Evolutionary conservation across 1,140 invertebrate genomes (phyloP), one percentile per base, ranked within the genome.

Genomic region (Diorhabda elongata): DNA sequence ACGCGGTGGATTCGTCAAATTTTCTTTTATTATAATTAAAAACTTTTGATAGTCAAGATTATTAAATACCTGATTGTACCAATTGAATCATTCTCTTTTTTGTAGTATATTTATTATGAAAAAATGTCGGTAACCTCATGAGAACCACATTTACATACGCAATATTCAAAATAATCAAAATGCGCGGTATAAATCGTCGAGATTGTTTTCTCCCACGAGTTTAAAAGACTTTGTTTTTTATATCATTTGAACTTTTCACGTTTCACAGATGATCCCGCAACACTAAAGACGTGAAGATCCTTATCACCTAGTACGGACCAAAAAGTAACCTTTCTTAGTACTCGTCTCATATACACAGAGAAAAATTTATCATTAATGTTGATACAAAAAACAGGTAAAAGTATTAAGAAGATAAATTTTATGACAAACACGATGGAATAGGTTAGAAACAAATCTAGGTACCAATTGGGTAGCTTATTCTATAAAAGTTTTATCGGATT

Each of bases 181-280:
- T 61, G 62, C 63, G 66, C 69, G 64, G 66, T 62, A 69, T 58
- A 69, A 58, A 44, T 66, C 66, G 9, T 45, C 44, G 8, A 11
- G 8, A 42, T 52, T 41, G 44, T 44, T 8, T 8, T 61, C 71
- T 75, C 73, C 74, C 74, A 75, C 74, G 74, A 73, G 69, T 75
- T 71, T 75, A 52, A 8, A 52, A 6, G 73, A 75, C 62, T 75
- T 75, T 26, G 26, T 26, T 26, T 26, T 73, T 75, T 75, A 73
- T 75, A 75, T 70, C 70, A 69, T 69, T 75, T 72, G 74, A 74
- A 74, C 74, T 72, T 74, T 73, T 67, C 73, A 75, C 73, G 72
- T 74, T 74, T 68, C 68, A 64, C 61, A 70, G 74, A 75, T 72
- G 70, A 75, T 75, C 72, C 57, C 11, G 52, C 56, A 58, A 70